These are phyloP conservation scores for Hypsibius dujardini DNA, from an alignment of 1,140 invertebrate genomes.

Conservation along the genomic window DNA sequence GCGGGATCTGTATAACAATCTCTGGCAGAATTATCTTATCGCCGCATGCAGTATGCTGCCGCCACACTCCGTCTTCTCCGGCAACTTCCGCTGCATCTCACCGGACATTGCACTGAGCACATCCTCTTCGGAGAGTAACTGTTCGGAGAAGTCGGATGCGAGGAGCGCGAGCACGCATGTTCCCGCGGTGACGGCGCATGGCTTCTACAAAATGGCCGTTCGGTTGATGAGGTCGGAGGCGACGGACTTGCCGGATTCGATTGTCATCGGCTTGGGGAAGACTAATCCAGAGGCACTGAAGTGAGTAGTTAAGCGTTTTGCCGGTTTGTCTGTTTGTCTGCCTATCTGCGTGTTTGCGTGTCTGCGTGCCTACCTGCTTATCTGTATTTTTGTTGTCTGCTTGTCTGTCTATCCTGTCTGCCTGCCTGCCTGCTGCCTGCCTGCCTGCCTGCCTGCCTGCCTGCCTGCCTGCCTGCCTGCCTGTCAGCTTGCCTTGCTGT, in stretches of 20 bases:
- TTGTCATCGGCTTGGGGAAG: conserved; percentile 75
- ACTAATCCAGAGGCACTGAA: conserved; percentile 77
- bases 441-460: too few species aligned
- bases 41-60: conserved; percentile 83
- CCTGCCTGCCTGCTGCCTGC: too few species aligned
- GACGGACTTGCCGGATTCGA: conserved; percentile 73
- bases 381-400: too few species aligned
- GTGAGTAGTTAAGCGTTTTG: conserved; percentile 40
- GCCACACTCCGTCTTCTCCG: conserved; percentile 37
- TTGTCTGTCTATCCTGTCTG: too few species aligned
- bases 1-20: conserved; percentile 70
- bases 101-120: conserved; percentile 11
- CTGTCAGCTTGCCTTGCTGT: too few species aligned
- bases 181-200: conserved; percentile 29
- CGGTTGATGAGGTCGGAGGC: conserved; percentile 70
- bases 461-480: too few species aligned
- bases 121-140: conserved; percentile 12
- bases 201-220: conserved; percentile 73
- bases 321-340: not conserved
- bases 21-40: conserved; percentile 89
- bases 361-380: too few species aligned
- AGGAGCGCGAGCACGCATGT: not conserved
- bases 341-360: too few species aligned
- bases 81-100: conserved; percentile 9
- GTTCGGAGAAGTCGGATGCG: not conserved